A percentile compares a stretch with the other conserved stretches of the same genome.
Evolutionary conservation across 2,888 invertebrate species (phyloP).

Genomic region (Resseliella maxima): DNA sequence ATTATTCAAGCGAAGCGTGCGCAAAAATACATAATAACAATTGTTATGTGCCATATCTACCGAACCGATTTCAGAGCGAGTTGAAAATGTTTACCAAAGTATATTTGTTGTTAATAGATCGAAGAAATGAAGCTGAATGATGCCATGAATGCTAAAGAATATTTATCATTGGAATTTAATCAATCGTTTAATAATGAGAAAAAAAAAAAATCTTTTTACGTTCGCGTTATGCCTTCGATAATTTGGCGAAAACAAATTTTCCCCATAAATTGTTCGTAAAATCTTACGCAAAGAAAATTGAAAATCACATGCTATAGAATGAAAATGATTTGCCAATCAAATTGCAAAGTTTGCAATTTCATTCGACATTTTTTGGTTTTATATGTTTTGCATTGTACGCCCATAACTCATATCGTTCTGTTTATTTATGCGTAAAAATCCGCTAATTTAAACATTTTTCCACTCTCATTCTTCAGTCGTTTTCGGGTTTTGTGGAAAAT

Average conservation of each 20-base stretch:
- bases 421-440: constrained; percentile 55
- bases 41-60: neutral
- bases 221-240: neutral
- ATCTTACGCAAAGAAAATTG: neutral
- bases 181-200: constrained; percentile 45
- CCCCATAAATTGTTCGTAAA: neutral
- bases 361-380: neutral
- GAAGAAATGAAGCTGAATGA: constrained; percentile 34
- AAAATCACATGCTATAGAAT: neutral
- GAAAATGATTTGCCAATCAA: neutral
- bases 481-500: neutral
- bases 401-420: constrained; percentile 39
- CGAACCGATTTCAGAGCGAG: neutral
- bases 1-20: neutral
- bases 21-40: neutral
- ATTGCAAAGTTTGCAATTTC: neutral
- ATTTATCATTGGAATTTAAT: constrained; percentile 53
- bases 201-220: neutral
- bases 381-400: neutral
- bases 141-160: neutral
- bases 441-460: constrained; percentile 52
- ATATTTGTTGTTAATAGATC: neutral
- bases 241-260: neutral
- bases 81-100: too few species aligned
- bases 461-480: neutral